Base-by-base conservation (phyloP, 2,797 vertebrate genomes). In the Pangasius djambal region DNA sequence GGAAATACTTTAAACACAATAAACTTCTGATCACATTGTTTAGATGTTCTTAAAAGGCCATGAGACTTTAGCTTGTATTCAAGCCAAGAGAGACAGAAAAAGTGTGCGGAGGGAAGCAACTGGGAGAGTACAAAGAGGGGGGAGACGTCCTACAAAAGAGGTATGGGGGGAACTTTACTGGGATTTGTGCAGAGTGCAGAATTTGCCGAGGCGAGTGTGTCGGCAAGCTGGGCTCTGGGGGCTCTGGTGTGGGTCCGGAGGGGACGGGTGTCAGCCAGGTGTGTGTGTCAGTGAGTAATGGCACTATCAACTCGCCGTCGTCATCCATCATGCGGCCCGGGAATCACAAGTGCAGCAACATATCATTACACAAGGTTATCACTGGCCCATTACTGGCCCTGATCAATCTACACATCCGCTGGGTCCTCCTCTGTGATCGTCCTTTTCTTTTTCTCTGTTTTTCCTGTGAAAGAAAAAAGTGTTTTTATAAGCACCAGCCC, bases 241-340 rank as follows among this genome's bases (percentile, higher is more conserved):
- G 96, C 83, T 34, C 95, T 93, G 95, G 92, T 93, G 88, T 92
- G 48, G 63, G 94, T 96, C 96, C 96, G 90, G 93, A 94, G 95
- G 97, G 97, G 97, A 97, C 96, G 95, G 95, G 93, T 97, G 97
- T 96, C 96, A 96, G 96, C 95, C 96, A 96, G 97, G 97, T 97
- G 97, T 96, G 96, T 94, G 96, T 95, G 96, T 96, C 96, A 96
- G 95, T 99, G 98, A 99, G 97, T 98, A 98, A 99, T 99, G 96
- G 97, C 94, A 93, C 98, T 97, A 98, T 98, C 98, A 98, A 96
- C 96, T 96, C 95, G 97, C 97, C 95, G 96, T 96, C 95, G 95
- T 96, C 97, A 99, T 99, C 97, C 97, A 98, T 99, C 98, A 99
- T 96, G 97, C 95, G 92, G 96, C 96, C 96, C 59, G 82, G 75